These are phyloP conservation scores for Aphelinus atriplicis DNA, from an alignment of 1,140 invertebrate species.

Conservation along the genomic window DNA sequence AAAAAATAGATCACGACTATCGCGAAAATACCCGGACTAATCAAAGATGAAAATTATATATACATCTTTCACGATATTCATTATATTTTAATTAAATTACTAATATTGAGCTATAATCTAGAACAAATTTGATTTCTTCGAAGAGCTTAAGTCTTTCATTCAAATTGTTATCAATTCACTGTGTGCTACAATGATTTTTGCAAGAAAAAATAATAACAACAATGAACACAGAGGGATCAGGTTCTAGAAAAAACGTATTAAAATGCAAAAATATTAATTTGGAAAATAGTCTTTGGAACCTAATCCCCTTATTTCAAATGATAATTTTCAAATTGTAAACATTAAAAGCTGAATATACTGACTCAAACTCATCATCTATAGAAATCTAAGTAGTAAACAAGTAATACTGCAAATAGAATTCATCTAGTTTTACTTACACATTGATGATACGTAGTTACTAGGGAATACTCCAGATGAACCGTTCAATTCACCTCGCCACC, in stretches of 20 bases:
- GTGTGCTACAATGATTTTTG: too few species aligned
- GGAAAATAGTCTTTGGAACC: too few species aligned
- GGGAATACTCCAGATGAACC: conserved; percentile 89
- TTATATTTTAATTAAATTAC: too few species aligned
- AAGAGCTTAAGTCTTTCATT: conserved; percentile 25
- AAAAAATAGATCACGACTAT: not conserved
- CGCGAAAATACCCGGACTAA: too few species aligned
- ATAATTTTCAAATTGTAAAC: conserved; percentile 3
- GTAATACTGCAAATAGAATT: conserved; percentile 23
- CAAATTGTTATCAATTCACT: not conserved
- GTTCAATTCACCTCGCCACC: conserved; percentile 95
- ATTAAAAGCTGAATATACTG: conserved; percentile 34
- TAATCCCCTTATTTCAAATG: too few species aligned
- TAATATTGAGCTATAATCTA: too few species aligned
- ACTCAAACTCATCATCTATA: conserved; percentile 34
- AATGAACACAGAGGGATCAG: too few species aligned
- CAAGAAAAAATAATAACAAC: too few species aligned
- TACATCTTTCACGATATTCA: too few species aligned
- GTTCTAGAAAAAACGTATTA: too few species aligned
- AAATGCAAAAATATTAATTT: too few species aligned
- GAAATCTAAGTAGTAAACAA: conserved; percentile 34
- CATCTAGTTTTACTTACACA: conserved; percentile 68
- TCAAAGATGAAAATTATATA: too few species aligned
- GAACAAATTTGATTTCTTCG: not conserved
- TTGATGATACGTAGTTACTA: conserved; percentile 86